Percentiles rank a stretch among this genome's conserved stretches.
Evolutionary conservation across 1,140 invertebrate species (phyloP).

Genomic region (Drosophila aff.): DNA sequence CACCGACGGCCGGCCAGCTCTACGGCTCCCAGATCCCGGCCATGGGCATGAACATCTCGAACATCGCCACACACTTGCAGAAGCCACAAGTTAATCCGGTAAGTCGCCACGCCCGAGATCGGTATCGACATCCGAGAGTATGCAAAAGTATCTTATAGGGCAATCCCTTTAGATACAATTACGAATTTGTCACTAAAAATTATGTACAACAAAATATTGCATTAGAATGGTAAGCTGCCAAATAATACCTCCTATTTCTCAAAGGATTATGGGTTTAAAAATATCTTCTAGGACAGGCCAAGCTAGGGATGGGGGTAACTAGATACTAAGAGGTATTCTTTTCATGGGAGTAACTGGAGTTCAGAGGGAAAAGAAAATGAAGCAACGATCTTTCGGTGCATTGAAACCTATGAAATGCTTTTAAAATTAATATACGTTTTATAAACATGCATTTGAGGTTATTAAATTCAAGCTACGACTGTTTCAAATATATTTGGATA

Average conservation of each 20-base stretch:
- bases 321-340: not conserved
- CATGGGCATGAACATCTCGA: constrained; percentile 87
- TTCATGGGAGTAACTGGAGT: not conserved
- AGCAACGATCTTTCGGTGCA: not conserved
- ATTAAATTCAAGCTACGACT: no score
- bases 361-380: not conserved
- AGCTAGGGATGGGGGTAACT: not conserved
- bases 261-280: not conserved
- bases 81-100: constrained; percentile 85
- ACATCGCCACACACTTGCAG: constrained; percentile 84
- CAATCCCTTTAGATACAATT: not conserved
- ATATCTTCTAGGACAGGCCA: not conserved
- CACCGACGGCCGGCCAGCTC: constrained; percentile 86
- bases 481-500: not conserved
- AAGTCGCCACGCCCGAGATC: constrained; percentile 40
- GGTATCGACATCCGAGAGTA: not conserved
- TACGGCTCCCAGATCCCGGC: constrained; percentile 87
- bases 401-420: not conserved
- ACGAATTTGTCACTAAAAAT: not conserved
- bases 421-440: no score
- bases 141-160: not conserved
- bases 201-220: not conserved
- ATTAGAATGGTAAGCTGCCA: not conserved
- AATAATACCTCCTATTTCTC: not conserved
- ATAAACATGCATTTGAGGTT: no score